Evolutionary conservation across 64 coral and sea anemone species (phyloP), one percentile per base, ranked within the genome.

Genomic region (Dendrophyllia cribrosa): DNA sequence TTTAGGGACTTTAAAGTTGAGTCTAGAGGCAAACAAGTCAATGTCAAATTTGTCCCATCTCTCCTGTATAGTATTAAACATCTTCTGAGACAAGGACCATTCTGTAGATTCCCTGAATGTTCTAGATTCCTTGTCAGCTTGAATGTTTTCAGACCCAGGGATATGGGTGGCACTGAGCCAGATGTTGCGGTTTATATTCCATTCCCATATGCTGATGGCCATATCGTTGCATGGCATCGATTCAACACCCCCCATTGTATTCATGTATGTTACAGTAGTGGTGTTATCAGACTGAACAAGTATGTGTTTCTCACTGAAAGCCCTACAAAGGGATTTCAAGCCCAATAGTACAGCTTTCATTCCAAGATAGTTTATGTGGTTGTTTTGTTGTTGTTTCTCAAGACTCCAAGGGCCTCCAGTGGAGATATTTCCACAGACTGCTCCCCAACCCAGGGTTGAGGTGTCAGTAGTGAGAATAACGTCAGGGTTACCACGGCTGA

Each of bases 1-100:
- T n/a, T 55, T 12, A 34, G 9, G 59, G 44, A n/a, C n/a, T n/a
- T n/a, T n/a, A n/a, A n/a, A n/a, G n/a, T n/a, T n/a, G n/a, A n/a
- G n/a, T n/a, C n/a, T n/a, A n/a, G n/a, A 95, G n/a, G 91, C 91
- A 82, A 93, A 81, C 46, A 93, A 24, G 76, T 90, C 79, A 58
- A 89, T 66, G 11, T 90, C 21, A 67, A 68, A 69, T 0, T 49
- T 71, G 25, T 77, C 92, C 87, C 67, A 77, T 21, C 16, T 9
- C 7, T 64, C 26, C 9, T 45, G 6, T 58, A 90, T 83, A 11
- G 44, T 10, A 43, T n/a, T 62, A 82, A 88, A 93, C 10, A 93
- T 21, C 61, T 14, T 59, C 19, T 10, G 20, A 19, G 87, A 61
- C n/a, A 88, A 76, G 6, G 63, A 60, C 92, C 92, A 88, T 88